These are phyloP conservation scores for Cyanoderma ruficeps DNA, from an alignment of 2,113 vertebrate species.

Conservation along the genomic window DNA sequence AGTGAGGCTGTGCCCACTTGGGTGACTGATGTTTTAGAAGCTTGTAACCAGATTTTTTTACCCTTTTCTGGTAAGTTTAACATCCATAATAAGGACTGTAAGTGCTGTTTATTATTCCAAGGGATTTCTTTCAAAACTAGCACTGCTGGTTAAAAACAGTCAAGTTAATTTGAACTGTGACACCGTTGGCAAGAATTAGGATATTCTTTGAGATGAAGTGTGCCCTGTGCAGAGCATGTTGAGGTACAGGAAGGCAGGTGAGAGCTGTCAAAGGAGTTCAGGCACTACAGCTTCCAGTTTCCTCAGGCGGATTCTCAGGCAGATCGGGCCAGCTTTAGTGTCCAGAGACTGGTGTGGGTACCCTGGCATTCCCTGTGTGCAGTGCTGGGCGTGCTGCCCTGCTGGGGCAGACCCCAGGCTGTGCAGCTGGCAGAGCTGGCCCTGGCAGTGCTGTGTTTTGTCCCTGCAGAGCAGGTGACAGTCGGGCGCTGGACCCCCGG, in stretches of 20 bases:
- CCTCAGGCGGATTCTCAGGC: not conserved
- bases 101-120: constrained; percentile 37
- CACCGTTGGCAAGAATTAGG: not conserved
- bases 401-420: not conserved
- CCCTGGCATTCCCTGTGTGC: fast-evolving
- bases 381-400: not conserved
- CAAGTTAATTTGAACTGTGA: not conserved
- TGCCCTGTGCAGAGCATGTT: not conserved
- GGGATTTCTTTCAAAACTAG: constrained; percentile 20
- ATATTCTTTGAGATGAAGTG: not conserved
- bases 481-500: constrained; percentile 84
- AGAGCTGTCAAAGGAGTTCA: not conserved
- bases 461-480: constrained; percentile 80
- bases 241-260: not conserved
- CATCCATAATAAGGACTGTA: not conserved
- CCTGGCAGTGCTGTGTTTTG: not conserved
- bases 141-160: not conserved
- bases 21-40: not conserved
- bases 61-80: not conserved
- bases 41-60: not conserved
- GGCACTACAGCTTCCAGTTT: not conserved
- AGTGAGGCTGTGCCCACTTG: not conserved
- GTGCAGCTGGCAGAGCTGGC: not conserved
- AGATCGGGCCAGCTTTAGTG: fast-evolving
- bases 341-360: not conserved